Evolutionary conservation across 1,140 invertebrate genomes (phyloP).

Genomic region (Calephelis virginiensis): DNA sequence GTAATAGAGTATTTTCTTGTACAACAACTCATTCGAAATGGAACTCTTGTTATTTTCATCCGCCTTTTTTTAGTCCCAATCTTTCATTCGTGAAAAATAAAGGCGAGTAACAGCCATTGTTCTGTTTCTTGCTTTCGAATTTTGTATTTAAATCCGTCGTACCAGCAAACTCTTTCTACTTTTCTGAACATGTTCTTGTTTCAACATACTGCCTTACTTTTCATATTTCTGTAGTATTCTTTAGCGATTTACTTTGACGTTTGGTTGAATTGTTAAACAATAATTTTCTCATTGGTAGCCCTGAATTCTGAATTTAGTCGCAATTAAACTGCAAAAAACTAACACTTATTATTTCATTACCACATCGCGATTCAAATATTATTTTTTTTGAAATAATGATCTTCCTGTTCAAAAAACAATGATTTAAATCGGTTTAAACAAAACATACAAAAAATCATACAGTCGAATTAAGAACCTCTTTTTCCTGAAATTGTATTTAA

Average conservation of each 20-base stretch:
- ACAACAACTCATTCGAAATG: slow-evolving; percentile 11
- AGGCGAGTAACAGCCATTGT: slow-evolving; percentile 33
- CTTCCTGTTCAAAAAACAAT: no score
- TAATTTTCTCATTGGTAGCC: no score
- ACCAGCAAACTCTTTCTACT: slow-evolving; percentile 30
- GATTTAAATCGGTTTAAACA: no score
- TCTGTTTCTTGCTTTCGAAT: slow-evolving; percentile 38
- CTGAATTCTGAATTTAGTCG: no score
- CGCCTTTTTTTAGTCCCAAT: slow-evolving; percentile 27
- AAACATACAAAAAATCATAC: no score
- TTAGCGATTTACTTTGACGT: not conserved
- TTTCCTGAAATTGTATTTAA: no score
- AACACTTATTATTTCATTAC: no score
- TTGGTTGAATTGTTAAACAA: not conserved
- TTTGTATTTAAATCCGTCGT: slow-evolving; percentile 46
- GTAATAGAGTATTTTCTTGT: no score
- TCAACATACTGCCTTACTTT: slow-evolving; percentile 32
- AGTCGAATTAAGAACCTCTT: no score
- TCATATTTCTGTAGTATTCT: slow-evolving; percentile 20
- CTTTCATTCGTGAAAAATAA: slow-evolving; percentile 34
- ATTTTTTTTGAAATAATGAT: no score
- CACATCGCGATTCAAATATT: no score
- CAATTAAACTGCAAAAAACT: no score
- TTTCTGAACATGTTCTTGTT: slow-evolving; percentile 33
- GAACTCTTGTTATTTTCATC: slow-evolving; percentile 20